Base-by-base conservation (phyloP, 2,888 invertebrate species). In the Mythimna ferrago region DNA sequence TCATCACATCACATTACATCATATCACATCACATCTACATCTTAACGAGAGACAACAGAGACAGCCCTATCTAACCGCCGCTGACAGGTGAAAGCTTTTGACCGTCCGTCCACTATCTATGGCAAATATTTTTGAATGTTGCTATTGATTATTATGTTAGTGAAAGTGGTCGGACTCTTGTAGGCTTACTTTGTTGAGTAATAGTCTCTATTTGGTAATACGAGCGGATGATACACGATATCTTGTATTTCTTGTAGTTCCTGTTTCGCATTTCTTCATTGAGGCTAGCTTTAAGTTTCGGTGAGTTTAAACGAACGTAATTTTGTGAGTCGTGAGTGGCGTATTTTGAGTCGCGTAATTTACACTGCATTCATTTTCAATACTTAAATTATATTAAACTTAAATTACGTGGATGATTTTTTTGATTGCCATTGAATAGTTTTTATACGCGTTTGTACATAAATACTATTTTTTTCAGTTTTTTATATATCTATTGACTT, bases 91-190 rank as follows among this genome's bases (percentile, higher is more conserved):
- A 86, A 86, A 86, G 86, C 79, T 77, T 60, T 76, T 68, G 83
- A 73, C 79, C 69, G 65, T 48, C 54, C 68, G 75, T 76, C 85
- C 58, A 83, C 70, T 75, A 85, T 81, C 77, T 80, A 83, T 83
- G 80, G 86, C 87, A 86, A 86, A 86, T 86, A 86, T 86, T 85
- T 86, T 81, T 76, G 68, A 85, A 81, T 77, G 78, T 58, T 73
- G 68, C 54, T 76, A 73, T 84, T 76, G 81, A 78, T 77, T 77
- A 84, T 80, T 82, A 81, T 64, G 61, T 80, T 72, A 86, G 87
- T 84, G 87, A 86, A 87, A 86, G 86, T 87, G 71, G 81, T 72
- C 71, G 69, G 44, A 53, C 62, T 68, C 61, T 60, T 14, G 63
- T 83, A 74, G 84, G 82, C 79, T 62, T 70, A 79, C 21, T 78